Conservation (phyloP, 2,888 invertebrate genomes). For the Callimorpha dominula region DNA sequence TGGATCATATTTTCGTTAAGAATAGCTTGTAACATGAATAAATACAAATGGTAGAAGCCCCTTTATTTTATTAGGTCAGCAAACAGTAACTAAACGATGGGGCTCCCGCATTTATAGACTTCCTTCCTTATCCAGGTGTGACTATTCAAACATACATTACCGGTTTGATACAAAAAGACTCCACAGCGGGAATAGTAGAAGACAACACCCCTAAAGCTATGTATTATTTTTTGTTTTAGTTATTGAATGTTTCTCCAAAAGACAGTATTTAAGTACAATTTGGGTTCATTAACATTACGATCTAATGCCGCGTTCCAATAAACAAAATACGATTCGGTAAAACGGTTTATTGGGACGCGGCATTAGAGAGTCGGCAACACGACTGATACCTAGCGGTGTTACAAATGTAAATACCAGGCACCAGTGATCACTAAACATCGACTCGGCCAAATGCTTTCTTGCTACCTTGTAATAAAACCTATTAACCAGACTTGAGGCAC, state of each 20-base stretch:
- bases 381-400: not conserved
- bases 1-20: not conserved
- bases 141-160: conserved; percentile 27
- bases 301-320: too few species aligned
- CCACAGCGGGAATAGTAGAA: not conserved
- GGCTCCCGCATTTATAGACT: conserved; percentile 12
- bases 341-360: too few species aligned
- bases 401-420: not conserved
- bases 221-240: too few species aligned
- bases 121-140: conserved; percentile 21
- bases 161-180: conserved; percentile 2
- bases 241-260: not conserved
- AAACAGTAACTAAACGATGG: conserved; percentile 18
- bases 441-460: too few species aligned
- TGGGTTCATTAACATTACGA: not conserved
- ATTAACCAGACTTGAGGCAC: too few species aligned
- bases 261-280: not conserved
- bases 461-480: too few species aligned
- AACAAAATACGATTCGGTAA: too few species aligned
- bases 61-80: conserved; percentile 10
- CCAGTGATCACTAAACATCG: too few species aligned
- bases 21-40: not conserved
- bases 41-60: not conserved
- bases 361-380: not conserved
- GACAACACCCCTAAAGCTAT: not conserved